Conservation (phyloP, 2,113 vertebrate genomes). For the Paramormyrops kingsleyae region DNA sequence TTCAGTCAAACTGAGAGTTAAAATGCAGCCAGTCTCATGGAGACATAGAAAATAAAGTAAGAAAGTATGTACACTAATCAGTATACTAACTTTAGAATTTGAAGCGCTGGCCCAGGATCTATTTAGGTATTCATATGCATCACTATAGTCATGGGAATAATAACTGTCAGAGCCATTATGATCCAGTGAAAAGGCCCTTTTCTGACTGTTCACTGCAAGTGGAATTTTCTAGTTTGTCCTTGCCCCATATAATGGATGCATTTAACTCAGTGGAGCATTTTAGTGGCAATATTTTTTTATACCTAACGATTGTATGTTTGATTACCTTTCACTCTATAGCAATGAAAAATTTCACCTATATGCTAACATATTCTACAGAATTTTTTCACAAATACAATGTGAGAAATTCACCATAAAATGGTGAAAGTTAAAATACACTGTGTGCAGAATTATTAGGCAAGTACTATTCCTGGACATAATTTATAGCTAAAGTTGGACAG, state of each 20-base stretch:
- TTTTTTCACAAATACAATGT: not conserved
- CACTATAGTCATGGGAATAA: not conserved
- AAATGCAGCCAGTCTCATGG: not conserved
- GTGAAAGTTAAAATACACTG: not conserved
- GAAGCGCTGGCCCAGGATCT: not conserved
- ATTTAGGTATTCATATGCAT: not conserved
- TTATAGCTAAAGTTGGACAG: too few species aligned
- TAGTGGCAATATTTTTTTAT: not conserved
- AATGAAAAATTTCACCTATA: not conserved
- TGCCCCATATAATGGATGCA: not conserved
- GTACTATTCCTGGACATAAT: too few species aligned
- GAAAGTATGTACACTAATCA: not conserved
- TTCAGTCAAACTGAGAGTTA: not conserved
- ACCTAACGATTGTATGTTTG: not conserved
- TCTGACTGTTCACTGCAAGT: not conserved
- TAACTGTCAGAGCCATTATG: not conserved
- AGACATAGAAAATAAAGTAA: not conserved
- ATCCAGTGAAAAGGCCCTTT: not conserved
- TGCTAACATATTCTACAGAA: not conserved
- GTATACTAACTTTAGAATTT: not conserved
- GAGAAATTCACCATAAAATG: not conserved
- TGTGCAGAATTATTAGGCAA: too few species aligned
- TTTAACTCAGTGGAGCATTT: not conserved
- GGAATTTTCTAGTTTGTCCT: not conserved
- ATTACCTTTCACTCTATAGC: not conserved